Evolutionary conservation across 2,113 vertebrate genomes (phyloP), one percentile per base, ranked within the genome.

Genomic region (Notarius lentiginosus): DNA sequence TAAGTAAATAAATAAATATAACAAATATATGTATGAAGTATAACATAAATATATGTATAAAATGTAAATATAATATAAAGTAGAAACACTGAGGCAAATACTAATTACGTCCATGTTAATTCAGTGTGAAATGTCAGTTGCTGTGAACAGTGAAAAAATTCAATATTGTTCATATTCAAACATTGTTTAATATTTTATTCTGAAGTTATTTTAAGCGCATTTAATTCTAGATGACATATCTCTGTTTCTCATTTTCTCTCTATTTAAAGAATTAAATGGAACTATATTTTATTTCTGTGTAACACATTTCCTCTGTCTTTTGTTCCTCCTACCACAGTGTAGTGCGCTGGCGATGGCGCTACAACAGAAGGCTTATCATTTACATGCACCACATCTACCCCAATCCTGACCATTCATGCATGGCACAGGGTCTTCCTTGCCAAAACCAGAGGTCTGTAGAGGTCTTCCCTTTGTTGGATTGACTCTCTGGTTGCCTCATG

Each of bases 311-410:
- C 75, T 96, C 92, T 97, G 92, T 97, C 95, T 96, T 95, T 95
- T 95, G 96, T 96, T 98, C 92, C 27, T 58, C 24, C 51, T 18
- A 95, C 96, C 96, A 96, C 97, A 99, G 98, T 99, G 97, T 99
- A 99, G 97, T 96, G 96, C 96, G 96, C 94, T 76, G 84, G 55
- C 12, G 51, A 97, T 96, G 97, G 96, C 97, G 95, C 96, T 96
- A 96, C 95, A 95, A 94, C 96, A 93, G 94, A 96, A 95, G 95
- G 96, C 96, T 96, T 96, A 94, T 94, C 95, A 95, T 95, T 95
- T 96, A 94, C 95, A 95, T 94, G 95, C 95, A 97, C 18, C 4
- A 49, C 24, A 51, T 27, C 83, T 83, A 56, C 94, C 95, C 93
- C 93, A 94, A 96, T 95, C 94, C 93, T 92, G 94, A 94, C 92